Evolutionary conservation across 2,113 vertebrate genomes (phyloP).

Genomic region (Bubo bubo): DNA sequence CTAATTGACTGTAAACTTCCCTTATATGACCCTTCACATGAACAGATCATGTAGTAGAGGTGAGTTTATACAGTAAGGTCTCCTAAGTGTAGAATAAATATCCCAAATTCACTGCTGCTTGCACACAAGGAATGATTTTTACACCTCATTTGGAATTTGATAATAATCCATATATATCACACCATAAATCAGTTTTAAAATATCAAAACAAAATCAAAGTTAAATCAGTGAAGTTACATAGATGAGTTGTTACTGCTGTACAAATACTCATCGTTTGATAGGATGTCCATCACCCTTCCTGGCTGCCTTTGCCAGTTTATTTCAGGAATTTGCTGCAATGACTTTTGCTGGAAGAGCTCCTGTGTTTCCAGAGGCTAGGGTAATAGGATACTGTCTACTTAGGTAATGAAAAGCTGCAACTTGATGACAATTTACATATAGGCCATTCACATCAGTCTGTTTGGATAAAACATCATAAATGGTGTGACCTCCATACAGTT

Average conservation of each 20-base stretch:
- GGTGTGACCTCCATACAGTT: neutral
- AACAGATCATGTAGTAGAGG: neutral
- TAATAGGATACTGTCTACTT: neutral
- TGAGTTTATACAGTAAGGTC: neutral
- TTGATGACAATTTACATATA: neutral
- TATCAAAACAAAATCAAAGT: neutral
- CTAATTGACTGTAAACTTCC: neutral
- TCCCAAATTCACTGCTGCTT: neutral
- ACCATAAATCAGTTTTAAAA: neutral
- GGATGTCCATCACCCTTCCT: neutral
- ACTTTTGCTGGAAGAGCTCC: neutral
- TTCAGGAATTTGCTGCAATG: neutral
- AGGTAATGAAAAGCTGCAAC: neutral
- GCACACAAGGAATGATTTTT: neutral
- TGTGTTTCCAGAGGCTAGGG: neutral
- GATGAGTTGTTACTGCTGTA: neutral
- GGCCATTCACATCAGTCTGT: neutral
- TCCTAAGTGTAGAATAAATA: neutral
- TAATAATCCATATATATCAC: neutral
- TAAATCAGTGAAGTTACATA: neutral
- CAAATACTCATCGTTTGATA: neutral
- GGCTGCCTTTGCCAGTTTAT: neutral
- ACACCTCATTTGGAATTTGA: neutral
- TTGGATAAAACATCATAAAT: neutral
- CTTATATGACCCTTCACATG: neutral